phyloP scores from a whole-genome alignment of 2,797 vertebrate species.

The Bryconaethiops microstoma region DNA sequence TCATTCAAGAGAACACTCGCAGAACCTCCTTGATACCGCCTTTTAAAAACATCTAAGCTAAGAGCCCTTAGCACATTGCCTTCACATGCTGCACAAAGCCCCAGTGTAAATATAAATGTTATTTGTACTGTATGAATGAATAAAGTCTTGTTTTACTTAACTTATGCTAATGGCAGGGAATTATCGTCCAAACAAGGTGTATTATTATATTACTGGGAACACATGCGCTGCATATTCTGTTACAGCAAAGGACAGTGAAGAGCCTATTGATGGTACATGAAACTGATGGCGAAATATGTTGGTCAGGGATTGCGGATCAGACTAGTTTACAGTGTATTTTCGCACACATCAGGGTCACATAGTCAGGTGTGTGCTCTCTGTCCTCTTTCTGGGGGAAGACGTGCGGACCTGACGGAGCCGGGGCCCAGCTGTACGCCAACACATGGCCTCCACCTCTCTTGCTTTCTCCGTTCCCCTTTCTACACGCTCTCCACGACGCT shows the following conservation, averaged over 20 bases:
- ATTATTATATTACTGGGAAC: too few species aligned
- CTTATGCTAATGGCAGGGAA: not conserved
- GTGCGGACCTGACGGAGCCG: constrained; percentile 1
- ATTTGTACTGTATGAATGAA: not conserved
- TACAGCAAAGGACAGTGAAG: not conserved
- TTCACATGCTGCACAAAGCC: too few species aligned
- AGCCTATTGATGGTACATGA: not conserved
- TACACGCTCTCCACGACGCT: not conserved
- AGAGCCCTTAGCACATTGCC: too few species aligned
- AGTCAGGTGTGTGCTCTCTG: constrained; percentile 20
- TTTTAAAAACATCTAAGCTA: too few species aligned
- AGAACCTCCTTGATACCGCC: too few species aligned
- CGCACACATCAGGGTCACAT: constrained; percentile 16
- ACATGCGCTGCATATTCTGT: not conserved
- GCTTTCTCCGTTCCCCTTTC: not conserved
- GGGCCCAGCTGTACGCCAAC: not conserved
- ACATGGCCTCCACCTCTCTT: not conserved
- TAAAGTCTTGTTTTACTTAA: not conserved
- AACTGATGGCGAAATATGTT: not conserved
- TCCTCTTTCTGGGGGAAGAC: constrained; percentile 8
- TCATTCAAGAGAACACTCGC: too few species aligned
- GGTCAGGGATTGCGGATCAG: not conserved
- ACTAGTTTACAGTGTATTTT: not conserved
- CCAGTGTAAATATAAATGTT: not conserved
- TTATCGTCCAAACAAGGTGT: not conserved